phyloP scores from a whole-genome alignment of 2,888 invertebrate species.

The Dynastes grantii region DNA sequence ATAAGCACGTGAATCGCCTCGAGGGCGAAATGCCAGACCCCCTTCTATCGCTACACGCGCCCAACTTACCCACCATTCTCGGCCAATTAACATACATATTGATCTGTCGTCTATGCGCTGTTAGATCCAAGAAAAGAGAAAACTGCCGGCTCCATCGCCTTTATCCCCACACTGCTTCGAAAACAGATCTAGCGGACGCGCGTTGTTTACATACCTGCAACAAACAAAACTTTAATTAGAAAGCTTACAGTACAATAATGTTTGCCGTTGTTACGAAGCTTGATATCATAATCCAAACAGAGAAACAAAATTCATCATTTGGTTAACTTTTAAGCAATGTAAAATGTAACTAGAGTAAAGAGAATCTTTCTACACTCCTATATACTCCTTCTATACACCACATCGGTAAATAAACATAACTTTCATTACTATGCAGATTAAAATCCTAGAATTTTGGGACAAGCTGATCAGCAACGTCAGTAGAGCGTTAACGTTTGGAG shows the following conservation, averaged over 20 bases:
- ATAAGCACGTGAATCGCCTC: conserved; percentile 39
- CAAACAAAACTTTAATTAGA: conserved; percentile 51
- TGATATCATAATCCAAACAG: no score
- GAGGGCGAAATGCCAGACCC: conserved; percentile 9
- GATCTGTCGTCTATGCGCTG: conserved; percentile 36
- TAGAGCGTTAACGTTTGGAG: no score
- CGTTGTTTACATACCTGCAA: conserved; percentile 47
- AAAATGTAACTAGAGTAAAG: no score
- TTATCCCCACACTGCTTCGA: background rate
- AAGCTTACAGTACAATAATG: background rate
- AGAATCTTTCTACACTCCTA: no score
- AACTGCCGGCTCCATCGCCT: background rate
- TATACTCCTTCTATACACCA: no score
- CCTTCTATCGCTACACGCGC: background rate
- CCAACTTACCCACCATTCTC: conserved; percentile 47
- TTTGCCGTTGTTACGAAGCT: background rate
- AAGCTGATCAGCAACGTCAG: no score
- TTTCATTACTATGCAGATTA: no score
- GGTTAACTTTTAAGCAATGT: no score
- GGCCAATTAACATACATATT: conserved; percentile 56
- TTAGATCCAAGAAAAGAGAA: conserved; percentile 15
- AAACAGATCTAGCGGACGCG: conserved; percentile 1
- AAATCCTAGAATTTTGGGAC: no score
- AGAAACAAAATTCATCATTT: no score
- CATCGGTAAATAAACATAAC: no score